Conservation (phyloP, 2,113 vertebrate genomes). For the Corynorhinus townsendii region DNA sequence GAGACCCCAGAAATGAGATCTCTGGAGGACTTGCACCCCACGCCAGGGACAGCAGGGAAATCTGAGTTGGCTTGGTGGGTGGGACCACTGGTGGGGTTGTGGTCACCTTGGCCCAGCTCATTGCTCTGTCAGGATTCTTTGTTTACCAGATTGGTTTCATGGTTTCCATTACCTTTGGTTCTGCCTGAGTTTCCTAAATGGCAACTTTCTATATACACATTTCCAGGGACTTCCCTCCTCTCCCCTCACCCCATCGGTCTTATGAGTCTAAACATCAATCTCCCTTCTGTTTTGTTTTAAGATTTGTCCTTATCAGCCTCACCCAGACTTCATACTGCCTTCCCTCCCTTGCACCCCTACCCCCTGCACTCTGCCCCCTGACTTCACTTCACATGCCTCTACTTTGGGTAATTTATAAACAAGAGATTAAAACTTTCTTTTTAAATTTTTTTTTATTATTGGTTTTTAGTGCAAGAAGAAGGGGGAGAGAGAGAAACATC, state of each 20-base stretch:
- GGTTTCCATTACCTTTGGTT: constrained; percentile 62
- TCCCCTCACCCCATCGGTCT: not conserved
- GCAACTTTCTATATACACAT: not conserved
- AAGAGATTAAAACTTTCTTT: not conserved
- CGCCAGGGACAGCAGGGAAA: not conserved
- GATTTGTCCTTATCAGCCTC: not conserved
- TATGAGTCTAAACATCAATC: not conserved
- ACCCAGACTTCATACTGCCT: too few relatives aligned
- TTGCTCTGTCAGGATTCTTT: not conserved
- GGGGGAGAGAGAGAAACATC: too few relatives aligned
- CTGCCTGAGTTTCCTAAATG: constrained; percentile 63
- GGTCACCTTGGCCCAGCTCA: not conserved
- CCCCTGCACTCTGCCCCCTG: not conserved
- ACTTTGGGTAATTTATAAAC: not conserved
- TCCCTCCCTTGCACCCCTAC: too few relatives aligned
- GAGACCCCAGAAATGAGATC: not conserved
- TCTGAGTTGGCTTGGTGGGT: not conserved
- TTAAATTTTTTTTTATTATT: not conserved
- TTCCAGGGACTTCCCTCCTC: not conserved
- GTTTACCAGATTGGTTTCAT: constrained; percentile 62
- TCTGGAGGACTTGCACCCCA: not conserved
- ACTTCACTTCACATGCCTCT: not conserved
- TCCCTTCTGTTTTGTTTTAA: not conserved
- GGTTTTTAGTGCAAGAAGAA: not conserved
- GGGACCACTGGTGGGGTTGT: not conserved